Evolutionary conservation across 2,113 vertebrate genomes (phyloP).

Genomic region (Sigmodon hispidus): DNA sequence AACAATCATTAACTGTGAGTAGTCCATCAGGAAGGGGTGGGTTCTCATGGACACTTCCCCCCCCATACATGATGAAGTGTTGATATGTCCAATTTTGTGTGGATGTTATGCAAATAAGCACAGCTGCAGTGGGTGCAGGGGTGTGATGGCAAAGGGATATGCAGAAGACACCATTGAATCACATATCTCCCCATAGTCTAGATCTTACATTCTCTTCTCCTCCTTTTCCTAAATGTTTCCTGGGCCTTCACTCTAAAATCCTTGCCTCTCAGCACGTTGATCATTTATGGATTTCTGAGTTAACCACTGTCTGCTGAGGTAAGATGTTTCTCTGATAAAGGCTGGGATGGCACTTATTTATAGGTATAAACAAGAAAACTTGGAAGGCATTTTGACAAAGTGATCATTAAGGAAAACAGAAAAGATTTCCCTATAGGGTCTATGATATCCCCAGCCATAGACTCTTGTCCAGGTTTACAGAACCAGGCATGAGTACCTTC

Average conservation of each 20-base stretch:
- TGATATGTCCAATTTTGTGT: no score
- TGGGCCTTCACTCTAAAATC: neutral
- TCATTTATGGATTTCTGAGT: neutral
- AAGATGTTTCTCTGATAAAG: neutral
- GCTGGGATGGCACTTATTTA: neutral
- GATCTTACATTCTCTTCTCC: neutral
- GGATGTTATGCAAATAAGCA: neutral
- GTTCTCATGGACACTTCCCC: neutral
- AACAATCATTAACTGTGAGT: no score
- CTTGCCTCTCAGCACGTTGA: neutral
- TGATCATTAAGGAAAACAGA: neutral
- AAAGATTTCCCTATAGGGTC: neutral
- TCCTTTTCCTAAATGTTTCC: neutral
- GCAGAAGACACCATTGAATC: neutral
- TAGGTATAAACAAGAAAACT: neutral
- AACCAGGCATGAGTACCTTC: neutral
- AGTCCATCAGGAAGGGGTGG: neutral
- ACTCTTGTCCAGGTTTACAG: neutral
- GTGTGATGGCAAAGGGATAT: fast-evolving
- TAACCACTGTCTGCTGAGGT: neutral
- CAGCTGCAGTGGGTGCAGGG: fast-evolving
- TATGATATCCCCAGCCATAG: neutral
- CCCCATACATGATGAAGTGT: neutral
- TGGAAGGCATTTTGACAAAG: neutral
- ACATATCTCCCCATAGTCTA: neutral